Base-by-base conservation (phyloP, 2,888 invertebrate genomes). In the Saturnia japonica region DNA sequence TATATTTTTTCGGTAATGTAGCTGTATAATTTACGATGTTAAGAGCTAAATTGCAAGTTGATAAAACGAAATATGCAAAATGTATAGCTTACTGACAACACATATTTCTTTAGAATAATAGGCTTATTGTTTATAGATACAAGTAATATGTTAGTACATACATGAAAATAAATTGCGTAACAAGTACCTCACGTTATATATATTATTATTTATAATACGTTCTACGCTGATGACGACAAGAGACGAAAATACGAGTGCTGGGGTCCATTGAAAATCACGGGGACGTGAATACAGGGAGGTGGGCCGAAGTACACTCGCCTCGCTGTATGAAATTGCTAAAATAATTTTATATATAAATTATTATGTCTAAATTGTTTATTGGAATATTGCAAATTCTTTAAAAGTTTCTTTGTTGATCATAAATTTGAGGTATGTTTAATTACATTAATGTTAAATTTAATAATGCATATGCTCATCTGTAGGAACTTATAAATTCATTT, bases 221-320 rank as follows among this genome's bases (percentile, higher is more conserved):
- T 88, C 79, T 84, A 80, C 85, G 80, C 84, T 86, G 87, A 83
- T 82, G 85, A 80, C 81, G 85, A 85, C 82, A 82, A 85, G 85
- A 81, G 84, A 83, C 79, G 83, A 84, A 86, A 80, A 85, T 84
- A 82, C 78, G 80, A 81, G 79, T 73, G 77, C 77, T 6, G 78
- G 79, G 81, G 84, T 84, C 83, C 83, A 87, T 88, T 86, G 88
- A 86, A 87, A 88, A 87, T 86, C 80, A 84, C 73, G 78, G 78
- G 77, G 82, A 74, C 71, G 75, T 70, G 57, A 69, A 72, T 22
- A 28, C 28, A 28, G 72, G 64, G 74, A 75, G 75, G 71, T 83
- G 86, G 77, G 70, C 82, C 87, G 86, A 87, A 84, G 84, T 87
- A 88, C 85, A 84, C 83, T 85, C 84, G 80, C 79, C 84, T 78